Percentiles rank a stretch among this genome's conserved stretches.
These are phyloP conservation scores for Lordiphosa stackelbergi DNA, from an alignment of 1,140 invertebrate species.

Conservation along the genomic window DNA sequence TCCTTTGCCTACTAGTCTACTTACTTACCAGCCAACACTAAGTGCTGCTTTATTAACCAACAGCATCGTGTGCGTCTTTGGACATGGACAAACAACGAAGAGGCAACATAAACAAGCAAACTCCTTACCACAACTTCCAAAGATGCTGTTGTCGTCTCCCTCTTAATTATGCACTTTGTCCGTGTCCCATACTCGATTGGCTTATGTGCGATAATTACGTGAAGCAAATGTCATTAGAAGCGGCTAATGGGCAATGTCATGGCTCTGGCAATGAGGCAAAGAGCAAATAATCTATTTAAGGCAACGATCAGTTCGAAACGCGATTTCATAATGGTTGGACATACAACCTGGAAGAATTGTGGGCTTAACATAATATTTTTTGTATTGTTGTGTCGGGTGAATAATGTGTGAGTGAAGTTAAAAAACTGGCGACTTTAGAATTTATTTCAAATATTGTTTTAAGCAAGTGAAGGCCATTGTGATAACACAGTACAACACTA, in stretches of 20 bases:
- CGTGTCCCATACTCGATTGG: slow-evolving; percentile 21
- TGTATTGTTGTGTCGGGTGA: not conserved
- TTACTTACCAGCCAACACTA: slow-evolving; percentile 35
- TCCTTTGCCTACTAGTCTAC: slow-evolving; percentile 2
- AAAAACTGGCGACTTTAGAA: not conserved
- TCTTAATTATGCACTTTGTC: slow-evolving; percentile 59
- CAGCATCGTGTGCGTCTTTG: slow-evolving; percentile 22
- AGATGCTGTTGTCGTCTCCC: slow-evolving; percentile 18
- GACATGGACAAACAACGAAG: slow-evolving; percentile 22
- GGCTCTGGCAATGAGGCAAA: slow-evolving; percentile 10
- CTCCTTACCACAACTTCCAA: slow-evolving; percentile 1
- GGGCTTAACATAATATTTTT: not conserved
- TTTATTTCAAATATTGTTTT: not conserved
- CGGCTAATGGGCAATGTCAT: slow-evolving; percentile 36
- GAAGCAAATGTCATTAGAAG: slow-evolving; percentile 44
- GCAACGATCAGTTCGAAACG: slow-evolving; percentile 18
- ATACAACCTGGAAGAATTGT: slow-evolving; percentile 2
- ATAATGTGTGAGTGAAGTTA: not conserved
- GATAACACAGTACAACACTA: too few species aligned
- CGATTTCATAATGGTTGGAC: not conserved
- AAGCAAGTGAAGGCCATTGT: too few species aligned
- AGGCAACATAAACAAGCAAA: slow-evolving; percentile 7
- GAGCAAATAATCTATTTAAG: slow-evolving; percentile 12
- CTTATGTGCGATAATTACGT: slow-evolving; percentile 37
- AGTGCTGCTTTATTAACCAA: slow-evolving; percentile 68